Percentiles rank a stretch among this genome's conserved stretches.
phyloP scores from a whole-genome alignment of 2,888 invertebrate genomes.

The Chalcosyrphus nemorum region DNA sequence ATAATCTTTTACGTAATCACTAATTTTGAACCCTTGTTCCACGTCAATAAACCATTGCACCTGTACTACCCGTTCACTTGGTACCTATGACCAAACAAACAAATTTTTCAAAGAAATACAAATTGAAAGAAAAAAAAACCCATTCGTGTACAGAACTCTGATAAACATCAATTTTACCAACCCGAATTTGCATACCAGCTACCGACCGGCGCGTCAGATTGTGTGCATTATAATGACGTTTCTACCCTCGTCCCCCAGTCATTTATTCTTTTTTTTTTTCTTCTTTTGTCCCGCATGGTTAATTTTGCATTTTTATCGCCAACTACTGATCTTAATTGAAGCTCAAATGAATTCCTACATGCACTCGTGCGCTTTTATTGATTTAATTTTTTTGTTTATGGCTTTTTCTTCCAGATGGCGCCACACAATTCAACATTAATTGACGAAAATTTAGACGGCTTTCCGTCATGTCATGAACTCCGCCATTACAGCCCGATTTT shows the following conservation, averaged over 20 bases:
- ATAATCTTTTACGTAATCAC: constrained; percentile 17
- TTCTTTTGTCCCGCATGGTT: constrained; percentile 64
- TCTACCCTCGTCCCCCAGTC: not conserved
- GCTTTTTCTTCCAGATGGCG: constrained; percentile 75
- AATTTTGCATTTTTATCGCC: constrained; percentile 79
- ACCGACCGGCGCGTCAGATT: not conserved
- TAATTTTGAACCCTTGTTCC: constrained; percentile 15
- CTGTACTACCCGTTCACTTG: constrained; percentile 39
- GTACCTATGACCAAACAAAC: constrained; percentile 44
- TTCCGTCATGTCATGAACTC: constrained; percentile 77
- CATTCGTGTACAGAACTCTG: constrained; percentile 26
- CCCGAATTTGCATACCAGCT: constrained; percentile 47
- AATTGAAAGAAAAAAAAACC: not conserved
- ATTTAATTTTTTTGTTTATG: not conserved
- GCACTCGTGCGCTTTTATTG: constrained; percentile 16
- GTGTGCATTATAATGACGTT: constrained; percentile 1
- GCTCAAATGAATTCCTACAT: constrained; percentile 45
- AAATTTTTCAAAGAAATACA: not conserved
- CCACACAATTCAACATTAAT: constrained; percentile 81
- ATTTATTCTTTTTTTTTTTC: not conserved
- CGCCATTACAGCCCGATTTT: constrained; percentile 79
- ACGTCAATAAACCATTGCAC: constrained; percentile 34
- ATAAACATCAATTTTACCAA: constrained; percentile 32
- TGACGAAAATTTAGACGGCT: constrained; percentile 77
- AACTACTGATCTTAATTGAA: constrained; percentile 79